Evolutionary conservation across 2,113 vertebrate species (phyloP).

Genomic region (Rattus rattus): DNA sequence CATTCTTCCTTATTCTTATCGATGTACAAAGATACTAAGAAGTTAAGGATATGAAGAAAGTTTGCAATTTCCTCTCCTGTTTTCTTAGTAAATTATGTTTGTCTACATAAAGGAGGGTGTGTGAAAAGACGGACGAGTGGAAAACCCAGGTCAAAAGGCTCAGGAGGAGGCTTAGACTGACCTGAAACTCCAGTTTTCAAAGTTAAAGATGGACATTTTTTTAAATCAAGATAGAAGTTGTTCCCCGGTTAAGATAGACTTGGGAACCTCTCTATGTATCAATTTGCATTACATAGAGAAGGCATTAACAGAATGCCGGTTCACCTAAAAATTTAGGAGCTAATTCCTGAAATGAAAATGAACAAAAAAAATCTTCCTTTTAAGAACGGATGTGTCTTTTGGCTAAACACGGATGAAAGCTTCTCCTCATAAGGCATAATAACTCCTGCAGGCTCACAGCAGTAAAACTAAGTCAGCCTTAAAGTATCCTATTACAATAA

Average conservation of each 20-base stretch:
- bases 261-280: background rate
- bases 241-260: background rate
- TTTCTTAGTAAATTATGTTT: background rate
- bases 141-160: background rate
- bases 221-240: background rate
- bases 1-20: background rate
- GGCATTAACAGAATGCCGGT: constrained; percentile 23
- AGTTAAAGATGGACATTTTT: background rate
- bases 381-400: constrained; percentile 68
- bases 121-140: background rate
- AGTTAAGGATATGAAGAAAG: constrained; percentile 10
- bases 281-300: constrained; percentile 52
- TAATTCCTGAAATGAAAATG: constrained; percentile 55
- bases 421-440: constrained; percentile 66
- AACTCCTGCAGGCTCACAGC: constrained; percentile 54
- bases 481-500: constrained; percentile 76
- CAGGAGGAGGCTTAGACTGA: background rate
- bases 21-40: background rate
- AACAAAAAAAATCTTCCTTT: constrained; percentile 55
- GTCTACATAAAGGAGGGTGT: background rate
- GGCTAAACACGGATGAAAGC: constrained; percentile 67
- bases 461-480: constrained; percentile 67
- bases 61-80: constrained; percentile 3
- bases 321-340: constrained; percentile 59
- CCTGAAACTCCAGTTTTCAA: background rate